A percentile compares a stretch with the other conserved stretches of the same genome.
These are phyloP conservation scores for Drosophila anceps DNA, from an alignment of 2,888 invertebrate species.

Conservation along the genomic window DNA sequence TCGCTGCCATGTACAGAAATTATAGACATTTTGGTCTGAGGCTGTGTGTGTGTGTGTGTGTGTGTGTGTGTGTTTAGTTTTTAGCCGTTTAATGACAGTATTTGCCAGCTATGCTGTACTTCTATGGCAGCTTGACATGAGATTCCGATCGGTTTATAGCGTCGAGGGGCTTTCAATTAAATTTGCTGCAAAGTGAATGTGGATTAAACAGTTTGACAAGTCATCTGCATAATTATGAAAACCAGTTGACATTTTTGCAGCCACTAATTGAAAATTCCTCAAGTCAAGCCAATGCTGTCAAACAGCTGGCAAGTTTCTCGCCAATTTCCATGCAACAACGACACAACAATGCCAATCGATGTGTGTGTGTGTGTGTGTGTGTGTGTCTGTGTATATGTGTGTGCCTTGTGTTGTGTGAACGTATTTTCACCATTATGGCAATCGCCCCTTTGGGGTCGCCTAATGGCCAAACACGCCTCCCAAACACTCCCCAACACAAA, in stretches of 20 bases:
- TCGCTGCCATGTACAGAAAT: constrained; percentile 66
- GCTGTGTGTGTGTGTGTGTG: constrained; percentile 51
- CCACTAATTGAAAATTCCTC: constrained; percentile 76
- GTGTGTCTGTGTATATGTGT: not conserved
- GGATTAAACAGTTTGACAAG: constrained; percentile 64
- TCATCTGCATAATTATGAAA: constrained; percentile 70
- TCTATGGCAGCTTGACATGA: constrained; percentile 55
- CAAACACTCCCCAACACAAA: constrained; percentile 13
- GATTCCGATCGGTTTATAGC: constrained; percentile 8
- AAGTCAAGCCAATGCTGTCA: constrained; percentile 46
- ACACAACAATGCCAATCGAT: constrained; percentile 51
- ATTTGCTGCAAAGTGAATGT: constrained; percentile 59
- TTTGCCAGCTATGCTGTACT: constrained; percentile 45
- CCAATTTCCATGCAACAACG: constrained; percentile 17
- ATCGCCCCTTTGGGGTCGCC: constrained; percentile 33
- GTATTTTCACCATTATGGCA: constrained; percentile 44
- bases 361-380: not conserved
- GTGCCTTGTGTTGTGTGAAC: constrained; percentile 45
- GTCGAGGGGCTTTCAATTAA: constrained; percentile 56
- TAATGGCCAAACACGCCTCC: constrained; percentile 43
- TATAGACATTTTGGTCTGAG: constrained; percentile 61
- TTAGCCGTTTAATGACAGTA: constrained; percentile 55
- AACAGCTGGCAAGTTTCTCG: constrained; percentile 49
- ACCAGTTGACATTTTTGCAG: constrained; percentile 60
- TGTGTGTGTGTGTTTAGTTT: constrained; percentile 60